Conservation (phyloP, 1,140 invertebrate species). For the Phymastichus coffea region DNA sequence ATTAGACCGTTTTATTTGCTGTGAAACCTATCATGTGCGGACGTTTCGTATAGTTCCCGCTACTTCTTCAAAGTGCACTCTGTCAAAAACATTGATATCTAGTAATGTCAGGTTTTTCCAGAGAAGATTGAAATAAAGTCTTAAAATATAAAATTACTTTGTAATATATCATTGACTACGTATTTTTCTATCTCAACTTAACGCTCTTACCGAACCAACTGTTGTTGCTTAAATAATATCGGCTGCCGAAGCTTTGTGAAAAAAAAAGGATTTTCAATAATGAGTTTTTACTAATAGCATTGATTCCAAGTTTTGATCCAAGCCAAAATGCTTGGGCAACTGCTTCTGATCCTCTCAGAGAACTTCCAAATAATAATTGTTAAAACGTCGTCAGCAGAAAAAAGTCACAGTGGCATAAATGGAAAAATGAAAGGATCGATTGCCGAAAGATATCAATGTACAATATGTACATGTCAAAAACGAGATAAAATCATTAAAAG, state of each 20-base stretch:
- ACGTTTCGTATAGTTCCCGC: slow-evolving; percentile 56
- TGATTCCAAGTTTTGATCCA: neutral
- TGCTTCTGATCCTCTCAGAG: neutral
- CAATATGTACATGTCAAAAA: no score
- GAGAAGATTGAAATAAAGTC: slow-evolving; percentile 43
- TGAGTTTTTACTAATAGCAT: neutral
- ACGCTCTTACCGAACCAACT: neutral
- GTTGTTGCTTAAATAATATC: neutral
- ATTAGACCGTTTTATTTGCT: slow-evolving; percentile 60
- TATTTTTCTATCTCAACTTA: neutral
- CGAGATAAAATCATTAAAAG: no score
- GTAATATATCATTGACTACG: neutral
- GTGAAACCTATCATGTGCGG: slow-evolving; percentile 63
- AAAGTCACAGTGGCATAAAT: no score
- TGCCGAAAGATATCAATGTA: no score
- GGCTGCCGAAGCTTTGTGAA: neutral
- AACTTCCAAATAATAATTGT: no score
- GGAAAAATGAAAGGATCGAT: no score
- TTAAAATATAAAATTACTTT: neutral
- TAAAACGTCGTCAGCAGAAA: no score
- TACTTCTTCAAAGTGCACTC: slow-evolving; percentile 58
- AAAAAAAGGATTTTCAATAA: neutral
- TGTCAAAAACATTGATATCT: slow-evolving; percentile 58
- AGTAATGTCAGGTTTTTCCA: slow-evolving; percentile 41
- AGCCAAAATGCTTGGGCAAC: neutral